Conservation (phyloP, 1,140 invertebrate species). For the Drosophila ambigua region DNA sequence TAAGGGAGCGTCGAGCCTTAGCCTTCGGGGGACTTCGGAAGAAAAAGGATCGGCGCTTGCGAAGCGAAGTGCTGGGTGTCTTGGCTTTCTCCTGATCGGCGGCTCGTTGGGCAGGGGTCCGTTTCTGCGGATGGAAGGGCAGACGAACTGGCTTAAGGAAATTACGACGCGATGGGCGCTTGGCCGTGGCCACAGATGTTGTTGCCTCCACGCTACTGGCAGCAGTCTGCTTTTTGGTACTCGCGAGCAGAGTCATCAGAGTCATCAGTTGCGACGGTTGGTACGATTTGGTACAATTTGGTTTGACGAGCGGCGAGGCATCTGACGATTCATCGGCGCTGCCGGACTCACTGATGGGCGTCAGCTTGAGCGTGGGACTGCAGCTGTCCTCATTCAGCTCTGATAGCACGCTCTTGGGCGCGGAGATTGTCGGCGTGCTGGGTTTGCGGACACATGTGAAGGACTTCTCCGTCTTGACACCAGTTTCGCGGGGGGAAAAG, state of each 20-base stretch:
- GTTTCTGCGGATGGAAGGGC: slow-evolving; percentile 43
- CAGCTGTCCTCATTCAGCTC: slow-evolving; percentile 67
- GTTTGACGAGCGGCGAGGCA: slow-evolving; percentile 51
- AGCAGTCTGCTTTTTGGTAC: slow-evolving; percentile 65
- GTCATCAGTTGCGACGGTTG: not conserved
- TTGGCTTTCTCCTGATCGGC: not conserved
- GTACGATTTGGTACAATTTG: slow-evolving; percentile 20
- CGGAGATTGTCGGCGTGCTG: slow-evolving; percentile 18
- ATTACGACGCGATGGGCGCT: slow-evolving; percentile 51
- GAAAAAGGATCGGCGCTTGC: slow-evolving; percentile 21
- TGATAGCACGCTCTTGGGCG: slow-evolving; percentile 68
- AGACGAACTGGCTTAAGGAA: slow-evolving; percentile 32
- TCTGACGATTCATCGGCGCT: slow-evolving; percentile 53
- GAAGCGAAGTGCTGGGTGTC: too few species aligned
- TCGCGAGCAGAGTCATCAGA: slow-evolving; percentile 70
- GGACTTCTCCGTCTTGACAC: slow-evolving; percentile 72
- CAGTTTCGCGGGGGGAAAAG: slow-evolving; percentile 73
- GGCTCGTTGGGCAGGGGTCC: slow-evolving; percentile 16
- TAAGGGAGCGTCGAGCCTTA: slow-evolving; percentile 64
- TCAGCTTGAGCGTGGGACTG: slow-evolving; percentile 46
- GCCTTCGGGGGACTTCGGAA: slow-evolving; percentile 49
- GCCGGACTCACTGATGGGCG: slow-evolving; percentile 34
- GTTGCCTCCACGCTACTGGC: slow-evolving; percentile 21
- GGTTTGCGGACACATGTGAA: slow-evolving; percentile 66
- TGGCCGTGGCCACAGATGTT: too few species aligned